phyloP scores from a whole-genome alignment of 2,797 vertebrate species.

The Schizopygopsis pylzovi region DNA sequence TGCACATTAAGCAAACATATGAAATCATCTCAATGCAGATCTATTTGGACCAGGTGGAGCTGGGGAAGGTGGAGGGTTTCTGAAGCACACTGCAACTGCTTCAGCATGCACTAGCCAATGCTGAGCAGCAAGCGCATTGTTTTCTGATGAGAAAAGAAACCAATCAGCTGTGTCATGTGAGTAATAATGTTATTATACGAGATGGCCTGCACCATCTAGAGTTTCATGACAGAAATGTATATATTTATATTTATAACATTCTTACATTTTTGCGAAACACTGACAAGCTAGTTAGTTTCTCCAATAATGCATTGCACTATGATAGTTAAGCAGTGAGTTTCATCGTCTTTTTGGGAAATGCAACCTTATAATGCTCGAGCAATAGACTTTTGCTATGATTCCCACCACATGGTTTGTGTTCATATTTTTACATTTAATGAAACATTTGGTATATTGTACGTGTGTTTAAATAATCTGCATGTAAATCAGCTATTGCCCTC shows the following conservation, averaged over 20 bases:
- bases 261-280: neutral
- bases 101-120: neutral
- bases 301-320: too few relatives aligned
- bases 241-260: neutral
- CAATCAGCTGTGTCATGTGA: too few relatives aligned
- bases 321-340: neutral
- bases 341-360: neutral
- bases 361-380: too few relatives aligned
- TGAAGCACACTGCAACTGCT: neutral
- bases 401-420: neutral
- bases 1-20: neutral
- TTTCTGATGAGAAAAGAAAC: too few relatives aligned
- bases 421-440: neutral
- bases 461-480: neutral
- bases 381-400: neutral
- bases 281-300: too few relatives aligned
- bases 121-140: neutral
- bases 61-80: neutral
- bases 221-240: neutral
- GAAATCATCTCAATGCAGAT: neutral
- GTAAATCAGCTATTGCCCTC: neutral
- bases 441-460: neutral
- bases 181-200: too few relatives aligned
- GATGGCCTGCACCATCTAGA: too few relatives aligned
- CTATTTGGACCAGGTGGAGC: neutral